phyloP scores from a whole-genome alignment of 1,140 invertebrate genomes.

The Hestina assimilis region DNA sequence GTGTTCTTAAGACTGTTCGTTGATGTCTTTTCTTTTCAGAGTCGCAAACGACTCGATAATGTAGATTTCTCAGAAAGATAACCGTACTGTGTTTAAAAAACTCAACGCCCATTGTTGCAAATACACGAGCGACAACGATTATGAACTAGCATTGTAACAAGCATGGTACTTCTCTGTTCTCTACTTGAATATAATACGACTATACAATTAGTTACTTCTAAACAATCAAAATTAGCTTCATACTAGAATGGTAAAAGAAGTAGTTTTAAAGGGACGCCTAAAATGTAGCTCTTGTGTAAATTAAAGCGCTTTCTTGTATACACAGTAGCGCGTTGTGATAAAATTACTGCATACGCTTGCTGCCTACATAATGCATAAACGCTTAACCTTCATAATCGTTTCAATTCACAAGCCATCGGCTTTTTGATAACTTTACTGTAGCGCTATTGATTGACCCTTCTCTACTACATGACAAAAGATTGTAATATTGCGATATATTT shows the following conservation, averaged over 20 bases:
- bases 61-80: slow-evolving; percentile 23
- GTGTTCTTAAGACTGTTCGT: slow-evolving; percentile 24
- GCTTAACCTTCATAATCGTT: slow-evolving; percentile 4
- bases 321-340: background rate
- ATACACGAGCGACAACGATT: background rate
- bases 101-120: background rate
- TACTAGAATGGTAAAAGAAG: too few species aligned
- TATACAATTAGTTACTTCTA: too few species aligned
- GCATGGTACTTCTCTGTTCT: background rate
- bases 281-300: background rate
- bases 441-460: background rate
- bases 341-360: background rate
- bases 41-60: background rate
- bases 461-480: too few species aligned
- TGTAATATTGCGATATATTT: too few species aligned
- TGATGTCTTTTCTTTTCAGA: slow-evolving; percentile 40
- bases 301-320: background rate
- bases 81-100: background rate
- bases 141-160: background rate
- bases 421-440: background rate
- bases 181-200: too few species aligned
- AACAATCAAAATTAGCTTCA: too few species aligned
- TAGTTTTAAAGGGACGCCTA: background rate
- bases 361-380: slow-evolving; percentile 11
- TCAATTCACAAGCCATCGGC: slow-evolving; percentile 20